These are phyloP conservation scores for Cyrtodaria siliqua DNA, from an alignment of 2,888 invertebrate genomes.

Conservation along the genomic window DNA sequence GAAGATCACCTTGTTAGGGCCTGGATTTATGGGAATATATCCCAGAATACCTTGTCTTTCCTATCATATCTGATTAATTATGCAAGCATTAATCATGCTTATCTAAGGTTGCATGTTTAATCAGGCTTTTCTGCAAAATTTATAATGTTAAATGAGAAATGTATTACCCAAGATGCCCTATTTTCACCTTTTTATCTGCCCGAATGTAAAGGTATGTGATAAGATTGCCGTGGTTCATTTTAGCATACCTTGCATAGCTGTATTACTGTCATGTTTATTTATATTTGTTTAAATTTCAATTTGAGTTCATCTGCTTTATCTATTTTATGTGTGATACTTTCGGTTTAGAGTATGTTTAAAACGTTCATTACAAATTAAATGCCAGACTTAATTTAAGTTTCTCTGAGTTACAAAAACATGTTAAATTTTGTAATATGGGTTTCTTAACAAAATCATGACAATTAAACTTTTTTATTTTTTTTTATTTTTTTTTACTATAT, in stretches of 20 bases:
- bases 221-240: slow-evolving; percentile 7
- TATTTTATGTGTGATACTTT: neutral
- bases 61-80: slow-evolving; percentile 49
- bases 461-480: too few species aligned
- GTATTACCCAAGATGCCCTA: slow-evolving; percentile 46
- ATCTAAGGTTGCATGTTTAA: slow-evolving; percentile 51
- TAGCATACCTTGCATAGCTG: neutral
- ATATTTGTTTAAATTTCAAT: slow-evolving; percentile 10
- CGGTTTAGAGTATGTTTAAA: too few species aligned
- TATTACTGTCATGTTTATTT: slow-evolving; percentile 21
- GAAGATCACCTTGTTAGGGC: too few species aligned
- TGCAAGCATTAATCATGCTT: slow-evolving; percentile 59
- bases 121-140: slow-evolving; percentile 56
- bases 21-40: slow-evolving; percentile 25
- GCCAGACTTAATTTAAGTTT: too few species aligned
- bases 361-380: too few species aligned
- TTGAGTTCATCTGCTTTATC: slow-evolving; percentile 3
- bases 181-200: slow-evolving; percentile 50
- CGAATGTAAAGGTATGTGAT: slow-evolving; percentile 24
- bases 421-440: too few species aligned
- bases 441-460: too few species aligned
- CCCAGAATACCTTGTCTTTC: slow-evolving; percentile 20
- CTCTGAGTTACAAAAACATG: too few species aligned
- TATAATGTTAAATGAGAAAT: slow-evolving; percentile 58
- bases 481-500: too few species aligned